Conservation (phyloP, 2,113 vertebrate genomes). For the Cephalopholis sonnerati region DNA sequence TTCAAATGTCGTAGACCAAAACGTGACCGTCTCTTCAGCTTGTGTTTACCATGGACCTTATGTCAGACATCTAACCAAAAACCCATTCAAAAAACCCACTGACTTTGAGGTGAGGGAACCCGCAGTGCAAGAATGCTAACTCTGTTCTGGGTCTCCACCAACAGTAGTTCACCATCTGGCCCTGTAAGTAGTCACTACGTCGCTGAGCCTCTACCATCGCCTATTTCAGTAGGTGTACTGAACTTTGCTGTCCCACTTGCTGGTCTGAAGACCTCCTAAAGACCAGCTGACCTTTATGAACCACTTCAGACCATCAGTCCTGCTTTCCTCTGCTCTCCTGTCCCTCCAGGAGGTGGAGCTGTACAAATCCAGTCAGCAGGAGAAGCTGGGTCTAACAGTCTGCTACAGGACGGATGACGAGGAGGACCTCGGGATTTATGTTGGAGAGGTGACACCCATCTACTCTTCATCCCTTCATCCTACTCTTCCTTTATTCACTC, state of each 20-base stretch:
- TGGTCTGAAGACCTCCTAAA: neutral
- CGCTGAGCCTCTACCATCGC: neutral
- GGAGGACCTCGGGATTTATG: conserved; percentile 90
- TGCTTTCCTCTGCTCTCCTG: neutral
- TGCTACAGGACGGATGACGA: conserved; percentile 91
- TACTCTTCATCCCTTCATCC: neutral
- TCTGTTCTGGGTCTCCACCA: too few relatives aligned
- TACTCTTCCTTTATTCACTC: neutral
- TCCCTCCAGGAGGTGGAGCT: conserved; percentile 87
- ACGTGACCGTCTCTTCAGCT: too few relatives aligned
- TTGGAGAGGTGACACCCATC: conserved; percentile 86
- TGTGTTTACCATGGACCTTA: too few relatives aligned
- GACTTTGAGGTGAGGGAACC: too few relatives aligned
- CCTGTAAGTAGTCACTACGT: neutral
- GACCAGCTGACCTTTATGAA: too few relatives aligned
- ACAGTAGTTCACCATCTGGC: neutral
- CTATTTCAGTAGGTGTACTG: neutral
- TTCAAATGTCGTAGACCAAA: too few relatives aligned
- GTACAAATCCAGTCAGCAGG: conserved; percentile 88
- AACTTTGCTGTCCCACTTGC: neutral
- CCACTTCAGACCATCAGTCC: neutral
- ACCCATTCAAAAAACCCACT: too few relatives aligned
- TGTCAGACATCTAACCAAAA: too few relatives aligned
- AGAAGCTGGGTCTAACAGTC: conserved; percentile 90
- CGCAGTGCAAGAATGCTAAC: too few relatives aligned